These are phyloP conservation scores for Marcusenius ussheri DNA, from an alignment of 2,113 vertebrate genomes.

Conservation along the genomic window DNA sequence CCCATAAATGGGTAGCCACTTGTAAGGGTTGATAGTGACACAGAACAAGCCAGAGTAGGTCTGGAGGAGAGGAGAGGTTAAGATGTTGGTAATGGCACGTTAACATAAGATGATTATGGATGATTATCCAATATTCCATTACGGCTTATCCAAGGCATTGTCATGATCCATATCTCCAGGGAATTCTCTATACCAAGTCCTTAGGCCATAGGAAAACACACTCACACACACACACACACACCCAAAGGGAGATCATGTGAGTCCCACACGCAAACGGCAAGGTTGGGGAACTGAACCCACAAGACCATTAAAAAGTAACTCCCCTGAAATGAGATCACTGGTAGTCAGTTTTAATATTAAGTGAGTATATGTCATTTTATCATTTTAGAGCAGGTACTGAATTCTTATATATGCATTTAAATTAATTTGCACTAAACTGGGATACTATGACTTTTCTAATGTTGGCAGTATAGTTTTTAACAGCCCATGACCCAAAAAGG, in stretches of 20 bases:
- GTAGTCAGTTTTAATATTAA: not conserved
- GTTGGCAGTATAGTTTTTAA: not conserved
- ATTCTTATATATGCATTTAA: not conserved
- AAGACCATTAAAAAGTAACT: not conserved
- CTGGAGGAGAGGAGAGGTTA: conserved; percentile 35
- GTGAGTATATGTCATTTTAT: not conserved
- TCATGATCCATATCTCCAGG: not conserved
- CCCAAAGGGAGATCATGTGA: not conserved
- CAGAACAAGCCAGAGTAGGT: conserved; percentile 71
- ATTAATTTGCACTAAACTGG: not conserved
- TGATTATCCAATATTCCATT: not conserved
- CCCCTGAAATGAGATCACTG: not conserved
- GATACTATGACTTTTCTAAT: not conserved
- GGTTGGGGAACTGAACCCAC: not conserved
- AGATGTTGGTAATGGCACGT: not conserved
- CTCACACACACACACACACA: not conserved
- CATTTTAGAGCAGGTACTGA: not conserved
- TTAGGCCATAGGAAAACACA: not conserved
- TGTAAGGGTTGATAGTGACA: conserved; percentile 68
- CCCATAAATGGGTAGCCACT: conserved; percentile 68
- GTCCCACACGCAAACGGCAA: not conserved
- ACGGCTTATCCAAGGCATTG: not conserved
- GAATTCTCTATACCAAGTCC: not conserved
- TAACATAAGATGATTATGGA: not conserved
- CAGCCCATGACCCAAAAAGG: not conserved